Conservation (phyloP, 2,797 vertebrate species). For the Tapera naevia region DNA sequence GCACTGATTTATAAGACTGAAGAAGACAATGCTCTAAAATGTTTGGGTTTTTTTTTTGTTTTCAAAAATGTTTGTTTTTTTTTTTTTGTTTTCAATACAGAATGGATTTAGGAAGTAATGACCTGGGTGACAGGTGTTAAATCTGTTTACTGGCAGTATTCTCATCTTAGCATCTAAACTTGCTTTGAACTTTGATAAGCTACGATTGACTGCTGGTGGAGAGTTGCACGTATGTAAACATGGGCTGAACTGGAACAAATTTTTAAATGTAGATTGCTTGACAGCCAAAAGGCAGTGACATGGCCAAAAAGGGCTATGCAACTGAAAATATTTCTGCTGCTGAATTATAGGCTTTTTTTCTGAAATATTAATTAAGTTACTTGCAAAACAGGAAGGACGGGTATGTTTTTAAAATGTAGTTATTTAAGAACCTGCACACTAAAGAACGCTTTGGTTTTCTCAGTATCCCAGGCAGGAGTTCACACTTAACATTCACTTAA, state of each 20-base stretch:
- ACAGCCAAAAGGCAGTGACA: neutral
- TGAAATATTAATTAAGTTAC: neutral
- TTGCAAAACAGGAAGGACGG: neutral
- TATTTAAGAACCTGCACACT: neutral
- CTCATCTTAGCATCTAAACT: neutral
- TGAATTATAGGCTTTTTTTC: accelerated
- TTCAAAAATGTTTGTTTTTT: neutral
- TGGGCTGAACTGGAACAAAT: neutral
- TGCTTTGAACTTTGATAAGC: neutral
- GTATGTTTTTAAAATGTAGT: neutral
- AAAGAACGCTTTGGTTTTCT: neutral
- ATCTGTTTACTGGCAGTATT: neutral
- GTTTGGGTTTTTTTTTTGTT: neutral
- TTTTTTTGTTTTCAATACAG: neutral
- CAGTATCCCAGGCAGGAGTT: neutral
- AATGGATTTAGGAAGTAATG: neutral
- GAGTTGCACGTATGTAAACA: neutral
- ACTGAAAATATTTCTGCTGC: neutral
- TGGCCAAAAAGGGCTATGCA: neutral
- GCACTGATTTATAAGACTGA: neutral
- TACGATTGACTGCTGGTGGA: neutral
- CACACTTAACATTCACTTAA: neutral
- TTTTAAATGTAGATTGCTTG: neutral
- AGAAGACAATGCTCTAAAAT: neutral
- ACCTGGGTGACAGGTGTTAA: neutral